phyloP scores from a whole-genome alignment of 64 coral and sea anemone species.

The Catalaphyllia jardinei region DNA sequence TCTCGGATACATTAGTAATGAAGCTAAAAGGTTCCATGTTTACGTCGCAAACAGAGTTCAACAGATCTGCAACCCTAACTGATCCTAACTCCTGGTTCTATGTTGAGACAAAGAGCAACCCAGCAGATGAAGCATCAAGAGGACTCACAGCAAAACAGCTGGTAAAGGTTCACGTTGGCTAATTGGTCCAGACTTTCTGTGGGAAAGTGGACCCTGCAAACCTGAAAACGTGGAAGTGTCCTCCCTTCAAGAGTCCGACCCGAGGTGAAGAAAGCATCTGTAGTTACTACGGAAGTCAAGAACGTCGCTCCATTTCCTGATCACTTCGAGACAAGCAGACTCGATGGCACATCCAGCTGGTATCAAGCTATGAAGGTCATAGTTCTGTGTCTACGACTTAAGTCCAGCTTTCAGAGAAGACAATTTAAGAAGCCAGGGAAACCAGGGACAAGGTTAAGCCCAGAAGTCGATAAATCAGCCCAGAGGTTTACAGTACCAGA shows the following conservation, averaged over 20 bases:
- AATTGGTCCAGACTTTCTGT: constrained; percentile 24
- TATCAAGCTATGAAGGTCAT: constrained; percentile 37
- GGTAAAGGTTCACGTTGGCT: constrained; percentile 26
- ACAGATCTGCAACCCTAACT: constrained; percentile 34
- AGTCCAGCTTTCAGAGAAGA: background rate
- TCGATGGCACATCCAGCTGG: constrained; percentile 24
- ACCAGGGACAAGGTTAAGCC: background rate
- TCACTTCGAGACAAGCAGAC: constrained; percentile 22
- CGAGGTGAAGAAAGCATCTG: constrained; percentile 22
- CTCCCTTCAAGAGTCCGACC: constrained; percentile 26
- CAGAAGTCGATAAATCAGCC: background rate
- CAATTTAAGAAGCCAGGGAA: background rate
- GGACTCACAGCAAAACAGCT: constrained; percentile 37
- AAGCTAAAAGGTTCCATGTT: constrained; percentile 39
- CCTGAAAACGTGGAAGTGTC: background rate
- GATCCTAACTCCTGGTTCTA: constrained; percentile 40
- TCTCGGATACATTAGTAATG: constrained; percentile 50
- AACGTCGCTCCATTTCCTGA: constrained; percentile 5
- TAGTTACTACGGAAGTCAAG: constrained; percentile 9
- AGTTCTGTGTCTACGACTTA: constrained; percentile 13
- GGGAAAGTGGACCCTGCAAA: constrained; percentile 27
- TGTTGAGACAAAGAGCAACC: constrained; percentile 18
- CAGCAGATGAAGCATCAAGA: constrained; percentile 27
- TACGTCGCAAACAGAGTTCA: constrained; percentile 47
- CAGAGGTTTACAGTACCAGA: background rate